Base-by-base conservation (phyloP, 2,888 invertebrate genomes). In the Caenorhabditis sp. region DNA sequence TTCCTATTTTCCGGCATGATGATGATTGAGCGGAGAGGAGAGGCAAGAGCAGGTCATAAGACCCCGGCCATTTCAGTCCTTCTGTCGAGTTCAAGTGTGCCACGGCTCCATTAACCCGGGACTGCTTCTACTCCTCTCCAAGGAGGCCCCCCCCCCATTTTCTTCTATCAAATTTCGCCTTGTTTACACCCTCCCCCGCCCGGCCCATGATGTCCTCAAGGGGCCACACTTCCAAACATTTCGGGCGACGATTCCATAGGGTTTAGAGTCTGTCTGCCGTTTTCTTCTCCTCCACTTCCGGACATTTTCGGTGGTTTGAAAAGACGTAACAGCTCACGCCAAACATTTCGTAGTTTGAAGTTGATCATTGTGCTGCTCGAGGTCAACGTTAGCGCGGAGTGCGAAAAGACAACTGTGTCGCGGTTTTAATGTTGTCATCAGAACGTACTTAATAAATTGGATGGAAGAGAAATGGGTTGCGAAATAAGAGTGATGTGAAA, bases 101-200 rank as follows among this genome's bases (percentile, higher is more conserved):
- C 52, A 52, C 35, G 55, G 46, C 46, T 61, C 61, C 55, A 61
- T 59, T 61, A 61, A 55, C 61, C 70, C 43, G 32, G 52, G 32
- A n/a, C n/a, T n/a, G 27, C 17, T 22, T 11, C 50, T 58, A 24
- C 55, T 50, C 27, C 24, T 48, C 7, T 3, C 2, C 15, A 24
- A 15, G 20, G 7, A 41, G 41, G 41, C 15, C 3, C 13, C 7
- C 20, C 7, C 50, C 30, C 20, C 46, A 45, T 45, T 32, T 48
- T 22, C 55, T 56, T 35, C 53, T 41, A 66, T 66, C 66, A 56
- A 66, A 66, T 66, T 66, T 66, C 66, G 66, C 48, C 66, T 55
- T 66, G 66, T 66, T 66, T 66, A 66, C 66, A 66, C 66, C 66
- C 65, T 32, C 53, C 55, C 66, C 66, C 48, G 56, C 55, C 48